Percentiles rank a stretch among this genome's conserved stretches.
Conservation (phyloP, 2,113 vertebrate genomes). For the Neolamprologus falcicula region DNA sequence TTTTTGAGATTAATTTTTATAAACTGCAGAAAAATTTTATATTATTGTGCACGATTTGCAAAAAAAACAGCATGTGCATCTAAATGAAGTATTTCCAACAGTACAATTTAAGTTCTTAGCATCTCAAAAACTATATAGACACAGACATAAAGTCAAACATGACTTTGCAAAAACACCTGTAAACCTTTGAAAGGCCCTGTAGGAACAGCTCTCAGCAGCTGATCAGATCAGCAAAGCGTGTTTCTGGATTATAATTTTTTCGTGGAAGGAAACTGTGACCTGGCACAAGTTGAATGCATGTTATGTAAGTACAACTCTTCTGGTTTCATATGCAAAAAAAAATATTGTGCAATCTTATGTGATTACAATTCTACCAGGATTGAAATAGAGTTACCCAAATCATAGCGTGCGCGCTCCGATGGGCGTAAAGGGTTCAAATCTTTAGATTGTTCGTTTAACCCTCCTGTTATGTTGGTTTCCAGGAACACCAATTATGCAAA, state of each 20-base stretch:
- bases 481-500: not conserved
- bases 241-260: rapidly evolving
- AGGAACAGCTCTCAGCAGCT: not conserved
- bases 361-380: not conserved
- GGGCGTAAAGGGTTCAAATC: not conserved
- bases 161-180: not conserved
- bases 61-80: rapidly evolving
- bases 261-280: rapidly evolving
- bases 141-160: not conserved
- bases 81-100: not conserved
- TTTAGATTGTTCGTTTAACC: not conserved
- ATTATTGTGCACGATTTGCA: not conserved
- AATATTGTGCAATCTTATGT: not conserved
- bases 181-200: not conserved
- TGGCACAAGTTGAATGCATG: not conserved
- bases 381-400: not conserved
- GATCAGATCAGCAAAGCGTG: rapidly evolving
- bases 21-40: rapidly evolving
- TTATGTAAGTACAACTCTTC: not conserved
- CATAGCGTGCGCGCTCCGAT: rapidly evolving
- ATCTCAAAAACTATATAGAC: not conserved
- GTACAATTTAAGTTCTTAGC: not conserved
- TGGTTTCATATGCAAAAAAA: not conserved
- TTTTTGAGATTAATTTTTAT: not conserved
- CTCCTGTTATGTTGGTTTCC: not conserved